Percentiles rank a stretch among this genome's conserved stretches.
phyloP scores from a whole-genome alignment of 1,140 invertebrate genomes.

The Hylaeus volcanicus region DNA sequence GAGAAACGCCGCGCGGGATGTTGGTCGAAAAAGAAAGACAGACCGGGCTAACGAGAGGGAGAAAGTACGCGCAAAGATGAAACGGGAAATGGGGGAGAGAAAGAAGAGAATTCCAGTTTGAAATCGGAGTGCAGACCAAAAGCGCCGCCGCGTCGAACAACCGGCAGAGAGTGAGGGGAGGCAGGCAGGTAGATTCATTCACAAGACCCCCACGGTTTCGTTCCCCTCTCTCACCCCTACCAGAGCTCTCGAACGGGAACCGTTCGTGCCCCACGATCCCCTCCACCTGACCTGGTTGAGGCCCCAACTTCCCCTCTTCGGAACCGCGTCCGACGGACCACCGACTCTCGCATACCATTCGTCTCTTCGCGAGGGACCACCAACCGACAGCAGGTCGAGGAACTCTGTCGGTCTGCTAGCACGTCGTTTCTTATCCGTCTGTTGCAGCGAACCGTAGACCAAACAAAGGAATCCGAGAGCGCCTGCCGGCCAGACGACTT shows the following conservation, averaged over 20 bases:
- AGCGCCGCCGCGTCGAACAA: slow-evolving; percentile 59
- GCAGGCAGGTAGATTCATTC: slow-evolving; percentile 70
- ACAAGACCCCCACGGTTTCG: slow-evolving; percentile 69
- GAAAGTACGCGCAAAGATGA: slow-evolving; percentile 10
- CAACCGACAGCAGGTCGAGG: slow-evolving; percentile 66
- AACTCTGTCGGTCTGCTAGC: slow-evolving; percentile 59
- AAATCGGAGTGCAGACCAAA: slow-evolving; percentile 67
- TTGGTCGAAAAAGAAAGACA: slow-evolving; percentile 22
- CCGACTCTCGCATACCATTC: slow-evolving; percentile 64
- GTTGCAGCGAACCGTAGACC: slow-evolving; percentile 61
- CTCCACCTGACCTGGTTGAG: slow-evolving; percentile 9
- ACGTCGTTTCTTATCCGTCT: slow-evolving; percentile 66
- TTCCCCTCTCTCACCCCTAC: background rate
- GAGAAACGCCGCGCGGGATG: slow-evolving; percentile 30
- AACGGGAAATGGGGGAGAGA: slow-evolving; percentile 26
- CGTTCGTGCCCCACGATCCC: slow-evolving; percentile 23
- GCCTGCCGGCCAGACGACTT: slow-evolving; percentile 52
- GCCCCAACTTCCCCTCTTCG: background rate
- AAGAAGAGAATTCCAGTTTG: slow-evolving; percentile 58
- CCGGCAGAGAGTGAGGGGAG: background rate
- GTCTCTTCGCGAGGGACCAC: slow-evolving; percentile 64
- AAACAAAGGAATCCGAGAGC: slow-evolving; percentile 68
- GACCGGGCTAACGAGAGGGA: background rate
- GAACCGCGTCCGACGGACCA: slow-evolving; percentile 30
- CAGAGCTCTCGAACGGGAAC: slow-evolving; percentile 6